Percentiles rank a stretch among this genome's conserved stretches.
These are phyloP conservation scores for Apogon hyalosoma DNA, from an alignment of 2,797 vertebrate species.

Conservation along the genomic window DNA sequence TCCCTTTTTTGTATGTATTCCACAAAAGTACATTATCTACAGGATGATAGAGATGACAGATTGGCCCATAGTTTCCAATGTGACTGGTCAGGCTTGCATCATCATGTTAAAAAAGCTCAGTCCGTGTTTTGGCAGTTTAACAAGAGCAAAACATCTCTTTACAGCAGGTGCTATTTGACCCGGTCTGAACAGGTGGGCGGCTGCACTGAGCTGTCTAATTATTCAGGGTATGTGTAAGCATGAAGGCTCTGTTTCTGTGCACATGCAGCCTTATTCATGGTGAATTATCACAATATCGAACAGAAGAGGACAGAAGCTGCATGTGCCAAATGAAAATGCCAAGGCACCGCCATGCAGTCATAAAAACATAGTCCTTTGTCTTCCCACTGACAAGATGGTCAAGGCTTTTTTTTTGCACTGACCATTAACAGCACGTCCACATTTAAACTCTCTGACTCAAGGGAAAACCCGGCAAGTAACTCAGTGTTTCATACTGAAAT, in stretches of 20 bases:
- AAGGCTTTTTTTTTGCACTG: neutral
- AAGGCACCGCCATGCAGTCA: constrained; percentile 4
- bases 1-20: neutral
- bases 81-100: neutral
- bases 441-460: constrained; percentile 10
- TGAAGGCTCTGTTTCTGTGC: neutral
- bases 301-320: neutral
- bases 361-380: constrained; percentile 18
- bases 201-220: constrained; percentile 4
- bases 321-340: constrained; percentile 17
- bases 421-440: constrained; percentile 1
- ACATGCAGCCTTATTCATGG: neutral
- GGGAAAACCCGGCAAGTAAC: neutral
- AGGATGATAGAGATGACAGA: too few species aligned
- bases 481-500: neutral
- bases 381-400: constrained; percentile 19
- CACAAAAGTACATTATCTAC: neutral
- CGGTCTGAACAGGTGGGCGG: constrained; percentile 17
- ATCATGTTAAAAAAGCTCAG: neutral
- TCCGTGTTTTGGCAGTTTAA: constrained; percentile 3
- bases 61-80: neutral
- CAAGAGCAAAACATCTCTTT: neutral
- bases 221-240: neutral
- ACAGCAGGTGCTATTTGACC: constrained; percentile 9
- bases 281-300: constrained; percentile 8